Base-by-base conservation (phyloP, 2,888 invertebrate species). In the Stenotaenia linearis region DNA sequence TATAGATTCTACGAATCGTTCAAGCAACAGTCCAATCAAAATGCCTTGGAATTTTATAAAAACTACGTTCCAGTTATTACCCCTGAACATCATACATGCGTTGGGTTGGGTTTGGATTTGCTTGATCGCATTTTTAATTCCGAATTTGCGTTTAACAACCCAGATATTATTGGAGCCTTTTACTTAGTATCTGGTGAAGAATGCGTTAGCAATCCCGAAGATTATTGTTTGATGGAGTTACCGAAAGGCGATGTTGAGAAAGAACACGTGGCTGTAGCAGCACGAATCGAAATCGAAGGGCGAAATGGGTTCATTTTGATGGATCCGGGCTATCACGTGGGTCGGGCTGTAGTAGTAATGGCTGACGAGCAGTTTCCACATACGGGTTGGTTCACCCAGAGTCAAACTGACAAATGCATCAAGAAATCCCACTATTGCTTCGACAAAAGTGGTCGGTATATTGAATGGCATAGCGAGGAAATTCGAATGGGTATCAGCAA, bases 281-380 rank as follows among this genome's bases (percentile, higher is more conserved):
- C 95, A 85, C 91, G 90, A 83, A 89, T 95, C 81, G 87, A 89
- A 82, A 90, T 95, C 80, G 91, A 90, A 77, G 93, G 91, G 35
- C 90, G 96, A 50, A 87, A 88, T 0, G 96, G 95, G 35, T 88
- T 93, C 77, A 87, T 96, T 87, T 90, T 96, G 25, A 90, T 95
- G 56, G 96, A 96, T 88, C 95, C 96, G 0, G 96, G 96, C 21
- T 96, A 96, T 87, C 96, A 96, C 86, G 92, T 96, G 81, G 92
- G 93, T 61, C 89, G 94, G 81, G 92, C 93, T 80, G 90, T 96
- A 81, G 94, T 95, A 25, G 92, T 95, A 78, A 96, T 96, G 96
- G 89, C 90, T 45, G 96, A 96, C 86, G 89, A 91, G 81, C 88
- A 89, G 76, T 94, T 93, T 87, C 96, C 96, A 15, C 94, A 96